Evolutionary conservation across 2,113 vertebrate species (phyloP), one percentile per base, ranked within the genome.

Genomic region (Sialia sialis): DNA sequence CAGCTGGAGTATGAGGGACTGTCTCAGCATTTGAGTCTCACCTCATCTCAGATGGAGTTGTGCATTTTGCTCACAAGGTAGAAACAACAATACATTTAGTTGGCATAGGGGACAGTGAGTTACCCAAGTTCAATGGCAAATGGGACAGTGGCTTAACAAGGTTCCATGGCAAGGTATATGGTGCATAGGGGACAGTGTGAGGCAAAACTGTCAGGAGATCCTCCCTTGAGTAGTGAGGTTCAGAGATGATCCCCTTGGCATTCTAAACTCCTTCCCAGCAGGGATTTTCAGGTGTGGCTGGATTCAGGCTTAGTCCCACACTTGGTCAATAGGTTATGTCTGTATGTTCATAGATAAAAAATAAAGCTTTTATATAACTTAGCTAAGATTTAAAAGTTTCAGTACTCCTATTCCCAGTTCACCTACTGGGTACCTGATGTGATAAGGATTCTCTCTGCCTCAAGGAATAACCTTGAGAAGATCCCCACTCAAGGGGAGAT

Each of bases 11-110:
- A 8, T 19, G 32, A 6, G 48, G 22, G 27, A 67, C 39, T 4
- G 2, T 2, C 30, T 21, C 12, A 7, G 11, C 20, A 48, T 68
- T 56, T n/a, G 44, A 68, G 39, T 44, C 41, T 60, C 16, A 17
- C 41, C 10, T 46, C 17, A 18, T 74, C 36, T 32, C 9, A 17
- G 39, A 25, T 6, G 19, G 39, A 60, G 46, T 15, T 0, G 1
- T 14, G 14, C 6, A 1, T 13, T 60, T 60, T 30, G 41, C 34
- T 32, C 0, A 0, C 26, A 36, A 55, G 39, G 64, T 21, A 67
- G 39, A 48, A 67, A 30, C 46, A 48, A 26, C 2, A 19, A 27
- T 11, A 39, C 14, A 7, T 41, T 48, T 67, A 67, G 20, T 41
- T 74, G 46, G 36, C 26, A 3, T 12, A 14, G 26, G 26, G 15